These are phyloP conservation scores for Pollenia griseotomentosa DNA, from an alignment of 2,888 invertebrate genomes.

Conservation along the genomic window DNA sequence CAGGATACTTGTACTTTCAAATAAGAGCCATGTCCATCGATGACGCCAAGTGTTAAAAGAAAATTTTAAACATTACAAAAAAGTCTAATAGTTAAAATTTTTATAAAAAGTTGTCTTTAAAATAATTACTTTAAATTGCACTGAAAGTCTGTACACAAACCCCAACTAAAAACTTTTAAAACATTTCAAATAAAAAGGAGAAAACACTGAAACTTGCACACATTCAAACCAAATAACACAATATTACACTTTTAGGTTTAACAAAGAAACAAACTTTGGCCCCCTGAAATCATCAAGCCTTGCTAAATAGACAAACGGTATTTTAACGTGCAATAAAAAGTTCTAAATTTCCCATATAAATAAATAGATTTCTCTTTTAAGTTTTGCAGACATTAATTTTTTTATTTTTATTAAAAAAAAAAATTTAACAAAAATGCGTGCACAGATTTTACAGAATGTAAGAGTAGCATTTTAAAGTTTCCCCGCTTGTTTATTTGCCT, in stretches of 20 bases:
- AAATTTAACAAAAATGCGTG: conserved; percentile 76
- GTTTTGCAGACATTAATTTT: conserved; percentile 62
- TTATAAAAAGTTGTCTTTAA: conserved; percentile 32
- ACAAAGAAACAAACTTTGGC: conserved; percentile 23
- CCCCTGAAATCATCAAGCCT: conserved; percentile 31
- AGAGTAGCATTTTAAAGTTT: conserved; percentile 84
- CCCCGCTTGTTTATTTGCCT: conserved; percentile 82
- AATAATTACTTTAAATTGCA: conserved; percentile 73
- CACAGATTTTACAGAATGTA: conserved; percentile 83
- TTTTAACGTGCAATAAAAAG: conserved; percentile 75
- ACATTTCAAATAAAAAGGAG: conserved; percentile 12
- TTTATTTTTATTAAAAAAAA: conserved; percentile 43
- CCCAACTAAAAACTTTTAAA: background rate
- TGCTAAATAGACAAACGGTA: conserved; percentile 34
- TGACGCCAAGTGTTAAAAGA: conserved; percentile 63
- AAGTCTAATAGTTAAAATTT: background rate
- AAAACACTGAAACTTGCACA: conserved; percentile 68
- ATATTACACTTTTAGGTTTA: conserved; percentile 36
- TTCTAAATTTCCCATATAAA: conserved; percentile 74
- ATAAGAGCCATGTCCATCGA: conserved; percentile 55
- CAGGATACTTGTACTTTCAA: conserved; percentile 58
- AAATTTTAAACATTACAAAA: background rate
- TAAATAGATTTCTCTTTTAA: conserved; percentile 61
- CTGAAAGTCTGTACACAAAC: conserved; percentile 64
- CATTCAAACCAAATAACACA: conserved; percentile 70